Conservation (phyloP, 2,797 vertebrate species). For the Botia kubotai region DNA sequence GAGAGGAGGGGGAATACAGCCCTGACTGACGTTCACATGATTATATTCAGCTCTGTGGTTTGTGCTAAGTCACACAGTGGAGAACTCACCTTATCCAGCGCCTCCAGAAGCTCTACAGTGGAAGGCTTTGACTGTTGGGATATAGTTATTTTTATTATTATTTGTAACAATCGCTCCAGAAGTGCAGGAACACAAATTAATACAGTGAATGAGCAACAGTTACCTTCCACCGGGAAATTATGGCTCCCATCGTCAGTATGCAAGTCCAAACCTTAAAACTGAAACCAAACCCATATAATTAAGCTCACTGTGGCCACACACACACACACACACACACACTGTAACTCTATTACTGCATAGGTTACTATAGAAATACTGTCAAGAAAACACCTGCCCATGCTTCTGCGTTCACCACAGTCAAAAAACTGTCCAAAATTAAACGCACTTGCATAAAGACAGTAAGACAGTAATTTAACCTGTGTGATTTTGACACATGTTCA, state of each 20-base stretch:
- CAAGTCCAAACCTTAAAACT: conserved; percentile 31
- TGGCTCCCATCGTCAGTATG: conserved; percentile 82
- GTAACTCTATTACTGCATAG: background rate
- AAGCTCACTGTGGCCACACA: background rate
- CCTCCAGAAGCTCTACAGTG: conserved; percentile 92
- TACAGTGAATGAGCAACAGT: conserved; percentile 58
- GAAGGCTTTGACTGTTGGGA: conserved; percentile 86
- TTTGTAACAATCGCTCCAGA: background rate
- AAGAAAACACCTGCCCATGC: background rate
- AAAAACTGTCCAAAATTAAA: background rate
- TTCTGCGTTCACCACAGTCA: no score
- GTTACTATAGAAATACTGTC: background rate
- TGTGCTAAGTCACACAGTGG: conserved; percentile 23
- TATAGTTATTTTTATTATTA: background rate
- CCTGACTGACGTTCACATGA: conserved; percentile 21
- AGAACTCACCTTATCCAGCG: conserved; percentile 89
- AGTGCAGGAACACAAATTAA: conserved; percentile 60
- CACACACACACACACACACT: background rate
- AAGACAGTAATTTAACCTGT: background rate
- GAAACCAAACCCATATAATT: background rate
- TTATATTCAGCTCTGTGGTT: background rate
- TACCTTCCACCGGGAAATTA: conserved; percentile 93
- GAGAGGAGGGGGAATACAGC: background rate
- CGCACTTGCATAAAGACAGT: background rate
- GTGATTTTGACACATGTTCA: background rate